Base-by-base conservation (phyloP, 1,140 invertebrate genomes). In the Drosophila mauritiana region DNA sequence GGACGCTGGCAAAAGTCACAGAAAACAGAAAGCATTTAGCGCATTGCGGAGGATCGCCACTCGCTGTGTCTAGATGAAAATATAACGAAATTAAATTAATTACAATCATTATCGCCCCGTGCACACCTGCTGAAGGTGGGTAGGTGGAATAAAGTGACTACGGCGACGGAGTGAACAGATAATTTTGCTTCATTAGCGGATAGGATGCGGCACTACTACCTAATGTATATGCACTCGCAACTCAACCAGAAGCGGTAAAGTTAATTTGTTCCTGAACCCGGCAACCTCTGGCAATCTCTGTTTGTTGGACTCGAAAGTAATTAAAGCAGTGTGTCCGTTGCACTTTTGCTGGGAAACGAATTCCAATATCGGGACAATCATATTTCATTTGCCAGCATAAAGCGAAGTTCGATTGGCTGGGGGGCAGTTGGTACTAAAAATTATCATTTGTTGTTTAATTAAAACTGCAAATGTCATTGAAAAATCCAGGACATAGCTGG, bases 61-160 rank as follows among this genome's bases (percentile, higher is more conserved):
- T 57, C 31, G 12, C 74, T 31, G 56, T 46, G 69, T 78, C 75
- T 88, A 91, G 89, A 91, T 91, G 83, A 82, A 89, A 91, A 91
- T 91, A 91, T 91, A 91, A 91, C 80, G 80, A 48, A 91, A 91
- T 91, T 91, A 91, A 91, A 91, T 91, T 91, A 91, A 91, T 91
- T 91, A 89, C 84, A 77, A 89, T 78, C 74, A 91, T 91, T 91
- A 91, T 85, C 80, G 83, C 74, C 42, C 46, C 43, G 27, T 64
- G 73, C 67, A 77, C 83, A 83, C 63, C 67, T 82, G 79, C 52
- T 37, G 25, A 39, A 22, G 55, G 52, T 73, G 31, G 27, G 31
- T 0, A 31, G 31, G 31, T 31, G 31, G 36, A 25, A 22, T 22
- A 40, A 15, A 34, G 56, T n/a, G 39, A 43, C 5, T 31, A 10